Conservation (phyloP, 2,797 vertebrate genomes). For the Miichthys miiuy region DNA sequence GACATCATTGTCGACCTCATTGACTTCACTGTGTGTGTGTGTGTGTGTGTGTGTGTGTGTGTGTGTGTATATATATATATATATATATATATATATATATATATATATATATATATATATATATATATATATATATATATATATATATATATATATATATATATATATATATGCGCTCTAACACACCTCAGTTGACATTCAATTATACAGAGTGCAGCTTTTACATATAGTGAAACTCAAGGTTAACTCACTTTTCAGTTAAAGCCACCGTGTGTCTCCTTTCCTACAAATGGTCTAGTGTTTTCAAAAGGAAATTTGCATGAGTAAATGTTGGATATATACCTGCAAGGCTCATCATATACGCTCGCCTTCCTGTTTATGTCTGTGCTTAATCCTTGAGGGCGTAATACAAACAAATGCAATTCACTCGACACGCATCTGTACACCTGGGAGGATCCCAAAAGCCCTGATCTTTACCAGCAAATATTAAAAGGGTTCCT, state of each 20-base stretch:
- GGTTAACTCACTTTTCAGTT: neutral
- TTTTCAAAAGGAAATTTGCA: slow-evolving; percentile 3
- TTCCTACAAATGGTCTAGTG: neutral
- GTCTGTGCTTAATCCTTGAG: slow-evolving; percentile 3
- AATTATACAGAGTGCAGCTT: slow-evolving; percentile 22
- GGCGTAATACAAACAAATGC: slow-evolving; percentile 13
- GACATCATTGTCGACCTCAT: neutral
- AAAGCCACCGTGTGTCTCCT: neutral
- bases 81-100: no score
- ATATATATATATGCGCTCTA: neutral
- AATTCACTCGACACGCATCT: neutral
- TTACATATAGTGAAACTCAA: slow-evolving; percentile 3
- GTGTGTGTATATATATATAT: neutral
- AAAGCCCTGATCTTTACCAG: slow-evolving; percentile 1
- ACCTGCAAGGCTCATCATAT: neutral
- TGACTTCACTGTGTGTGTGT: neutral
- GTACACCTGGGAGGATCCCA: neutral
- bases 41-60: no score
- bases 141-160: neutral
- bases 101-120: no score
- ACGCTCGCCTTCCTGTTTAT: slow-evolving; percentile 1
- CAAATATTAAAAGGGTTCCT: slow-evolving; percentile 1
- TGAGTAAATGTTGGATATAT: neutral
- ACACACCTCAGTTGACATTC: slow-evolving; percentile 1
- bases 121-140: no score